Conservation (phyloP, 2,113 vertebrate species). For the Oplegnathus fasciatus region DNA sequence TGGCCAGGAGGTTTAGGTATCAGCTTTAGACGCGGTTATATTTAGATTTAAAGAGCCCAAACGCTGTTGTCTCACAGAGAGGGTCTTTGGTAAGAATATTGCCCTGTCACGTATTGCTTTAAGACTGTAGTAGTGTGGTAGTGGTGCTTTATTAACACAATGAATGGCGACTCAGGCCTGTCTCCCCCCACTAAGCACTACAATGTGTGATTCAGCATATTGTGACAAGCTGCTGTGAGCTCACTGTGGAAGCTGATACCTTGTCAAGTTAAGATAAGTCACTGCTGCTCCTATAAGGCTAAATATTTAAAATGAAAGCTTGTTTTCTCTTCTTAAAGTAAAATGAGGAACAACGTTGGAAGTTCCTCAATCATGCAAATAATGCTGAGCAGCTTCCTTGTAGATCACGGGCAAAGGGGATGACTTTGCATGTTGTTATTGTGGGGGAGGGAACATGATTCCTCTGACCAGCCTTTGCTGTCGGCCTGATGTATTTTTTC, state of each 20-base stretch:
- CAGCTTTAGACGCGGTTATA: slow-evolving; percentile 77
- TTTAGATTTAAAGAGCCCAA: slow-evolving; percentile 84
- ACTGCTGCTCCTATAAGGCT: too few species aligned
- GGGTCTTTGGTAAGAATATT: slow-evolving; percentile 24
- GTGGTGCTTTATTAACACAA: not conserved
- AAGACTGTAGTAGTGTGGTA: not conserved
- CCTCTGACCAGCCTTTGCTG: not conserved
- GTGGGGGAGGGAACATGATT: not conserved
- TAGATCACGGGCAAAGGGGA: not conserved
- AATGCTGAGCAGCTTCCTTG: slow-evolving; percentile 46
- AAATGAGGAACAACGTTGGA: slow-evolving; percentile 21
- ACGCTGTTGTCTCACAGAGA: slow-evolving; percentile 16
- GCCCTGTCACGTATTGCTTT: not conserved
- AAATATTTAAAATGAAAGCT: not conserved
- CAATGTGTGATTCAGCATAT: slow-evolving; percentile 23
- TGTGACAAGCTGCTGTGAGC: slow-evolving; percentile 1
- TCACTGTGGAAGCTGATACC: slow-evolving; percentile 7
- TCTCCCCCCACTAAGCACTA: not conserved
- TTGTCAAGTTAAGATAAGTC: not conserved
- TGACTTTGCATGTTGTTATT: slow-evolving; percentile 14
- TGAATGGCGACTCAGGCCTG: not conserved
- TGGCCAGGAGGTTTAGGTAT: slow-evolving; percentile 59
- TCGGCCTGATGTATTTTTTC: not conserved
- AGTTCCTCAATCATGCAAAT: slow-evolving; percentile 24
- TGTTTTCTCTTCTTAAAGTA: not conserved